Conservation (phyloP, 2,113 vertebrate genomes). For the Nestor notabilis region DNA sequence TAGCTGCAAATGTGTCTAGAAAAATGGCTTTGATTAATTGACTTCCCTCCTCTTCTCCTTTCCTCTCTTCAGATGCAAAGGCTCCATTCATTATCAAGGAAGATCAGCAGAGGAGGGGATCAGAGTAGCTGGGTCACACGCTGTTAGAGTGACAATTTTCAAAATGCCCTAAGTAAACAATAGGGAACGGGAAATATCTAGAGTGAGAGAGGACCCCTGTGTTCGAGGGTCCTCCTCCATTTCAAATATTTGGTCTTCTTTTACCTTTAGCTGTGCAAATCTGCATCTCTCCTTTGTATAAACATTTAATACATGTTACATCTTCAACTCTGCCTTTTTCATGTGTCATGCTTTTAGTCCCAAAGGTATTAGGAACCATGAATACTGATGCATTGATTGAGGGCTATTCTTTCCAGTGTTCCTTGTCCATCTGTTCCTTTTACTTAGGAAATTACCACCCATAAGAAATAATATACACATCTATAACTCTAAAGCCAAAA, state of each 20-base stretch:
- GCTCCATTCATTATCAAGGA: slow-evolving; percentile 39
- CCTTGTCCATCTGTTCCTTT: neutral
- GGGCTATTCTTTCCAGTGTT: neutral
- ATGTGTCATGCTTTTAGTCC: neutral
- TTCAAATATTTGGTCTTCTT: neutral
- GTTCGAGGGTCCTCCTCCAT: neutral
- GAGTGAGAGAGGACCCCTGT: neutral
- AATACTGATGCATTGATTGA: neutral
- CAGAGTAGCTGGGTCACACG: slow-evolving; percentile 12
- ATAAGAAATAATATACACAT: neutral
- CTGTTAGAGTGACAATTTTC: slow-evolving; percentile 46
- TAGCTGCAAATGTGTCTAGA: slow-evolving; percentile 27
- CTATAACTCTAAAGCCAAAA: neutral
- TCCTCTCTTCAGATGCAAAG: slow-evolving; percentile 9
- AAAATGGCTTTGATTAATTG: slow-evolving; percentile 60
- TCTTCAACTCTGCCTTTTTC: neutral
- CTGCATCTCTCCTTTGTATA: neutral
- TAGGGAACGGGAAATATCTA: neutral
- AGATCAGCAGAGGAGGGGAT: slow-evolving; percentile 38
- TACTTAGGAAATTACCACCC: neutral
- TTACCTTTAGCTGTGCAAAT: neutral
- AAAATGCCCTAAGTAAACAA: neutral
- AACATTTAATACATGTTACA: neutral
- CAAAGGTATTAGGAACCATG: fast-evolving
- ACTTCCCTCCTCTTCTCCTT: slow-evolving; percentile 31